Evolutionary conservation across 2,888 invertebrate genomes (phyloP).

Genomic region (Melipona bicolor): DNA sequence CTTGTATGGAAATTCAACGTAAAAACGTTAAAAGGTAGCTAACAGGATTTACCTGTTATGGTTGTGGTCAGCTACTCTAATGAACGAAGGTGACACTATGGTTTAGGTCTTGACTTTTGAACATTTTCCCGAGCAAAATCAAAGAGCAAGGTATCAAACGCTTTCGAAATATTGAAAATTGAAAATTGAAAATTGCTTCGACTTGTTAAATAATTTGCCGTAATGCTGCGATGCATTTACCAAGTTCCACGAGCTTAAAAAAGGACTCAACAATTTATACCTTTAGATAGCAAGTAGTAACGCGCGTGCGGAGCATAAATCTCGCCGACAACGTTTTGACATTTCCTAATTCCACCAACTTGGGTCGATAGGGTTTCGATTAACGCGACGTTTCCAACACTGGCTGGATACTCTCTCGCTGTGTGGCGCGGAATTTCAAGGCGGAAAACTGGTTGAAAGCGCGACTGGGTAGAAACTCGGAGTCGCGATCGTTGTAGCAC

Average conservation of each 20-base stretch:
- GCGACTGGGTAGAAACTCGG: constrained; percentile 22
- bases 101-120: constrained; percentile 1
- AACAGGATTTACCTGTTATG: constrained; percentile 66
- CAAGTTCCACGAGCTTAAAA: constrained; percentile 26
- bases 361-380: not conserved
- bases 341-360: constrained; percentile 41
- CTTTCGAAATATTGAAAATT: no score
- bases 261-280: constrained; percentile 46
- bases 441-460: constrained; percentile 5
- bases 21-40: constrained; percentile 71
- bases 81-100: constrained; percentile 64
- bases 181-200: no score
- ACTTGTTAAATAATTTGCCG: no score
- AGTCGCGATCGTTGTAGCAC: constrained; percentile 49
- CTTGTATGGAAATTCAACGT: constrained; percentile 76
- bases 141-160: no score
- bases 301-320: not conserved
- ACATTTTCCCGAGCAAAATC: no score
- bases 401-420: not conserved
- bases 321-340: constrained; percentile 4
- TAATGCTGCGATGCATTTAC: no score
- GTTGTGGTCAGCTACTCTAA: constrained; percentile 71
- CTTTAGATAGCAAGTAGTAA: no score
- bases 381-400: not conserved
- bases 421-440: not conserved